Evolutionary conservation across 1,140 invertebrate genomes (phyloP).

Genomic region (Drosophila sproati): DNA sequence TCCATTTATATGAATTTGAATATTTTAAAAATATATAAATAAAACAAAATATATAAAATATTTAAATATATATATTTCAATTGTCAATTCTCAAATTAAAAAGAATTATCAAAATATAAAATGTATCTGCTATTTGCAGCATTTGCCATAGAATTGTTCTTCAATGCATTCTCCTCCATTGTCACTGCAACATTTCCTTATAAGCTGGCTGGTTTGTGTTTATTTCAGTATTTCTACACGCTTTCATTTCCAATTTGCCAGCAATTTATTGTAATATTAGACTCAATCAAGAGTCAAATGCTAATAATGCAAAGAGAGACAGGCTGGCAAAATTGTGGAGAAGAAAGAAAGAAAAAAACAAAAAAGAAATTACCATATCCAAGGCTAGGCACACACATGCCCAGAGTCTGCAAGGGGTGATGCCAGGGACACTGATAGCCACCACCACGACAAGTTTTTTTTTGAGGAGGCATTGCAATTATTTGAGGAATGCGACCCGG

Average conservation of each 20-base stretch:
- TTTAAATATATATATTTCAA: no score
- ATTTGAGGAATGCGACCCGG: constrained; percentile 65
- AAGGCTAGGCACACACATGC: constrained; percentile 40
- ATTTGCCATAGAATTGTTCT: no score
- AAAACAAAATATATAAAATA: no score
- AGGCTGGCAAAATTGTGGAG: neutral
- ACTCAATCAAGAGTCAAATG: constrained; percentile 71
- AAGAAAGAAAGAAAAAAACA: constrained; percentile 27
- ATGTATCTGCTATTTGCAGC: neutral
- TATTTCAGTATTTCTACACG: constrained; percentile 10
- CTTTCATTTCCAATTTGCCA: constrained; percentile 59
- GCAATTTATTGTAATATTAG: constrained; percentile 65
- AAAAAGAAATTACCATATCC: constrained; percentile 67
- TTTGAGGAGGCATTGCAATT: constrained; percentile 63
- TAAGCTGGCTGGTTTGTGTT: neutral
- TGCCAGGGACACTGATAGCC: constrained; percentile 1
- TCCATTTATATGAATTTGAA: no score
- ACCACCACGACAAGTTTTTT: constrained; percentile 28
- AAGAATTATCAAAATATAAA: neutral
- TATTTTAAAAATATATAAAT: no score
- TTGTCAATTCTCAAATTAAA: neutral
- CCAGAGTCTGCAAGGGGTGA: constrained; percentile 31
- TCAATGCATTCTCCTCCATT: neutral
- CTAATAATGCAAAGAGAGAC: constrained; percentile 69
- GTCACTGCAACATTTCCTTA: neutral